A percentile compares a stretch with the other conserved stretches of the same genome.
Conservation (phyloP, 2,113 vertebrate species). For the Percina caprodes region DNA sequence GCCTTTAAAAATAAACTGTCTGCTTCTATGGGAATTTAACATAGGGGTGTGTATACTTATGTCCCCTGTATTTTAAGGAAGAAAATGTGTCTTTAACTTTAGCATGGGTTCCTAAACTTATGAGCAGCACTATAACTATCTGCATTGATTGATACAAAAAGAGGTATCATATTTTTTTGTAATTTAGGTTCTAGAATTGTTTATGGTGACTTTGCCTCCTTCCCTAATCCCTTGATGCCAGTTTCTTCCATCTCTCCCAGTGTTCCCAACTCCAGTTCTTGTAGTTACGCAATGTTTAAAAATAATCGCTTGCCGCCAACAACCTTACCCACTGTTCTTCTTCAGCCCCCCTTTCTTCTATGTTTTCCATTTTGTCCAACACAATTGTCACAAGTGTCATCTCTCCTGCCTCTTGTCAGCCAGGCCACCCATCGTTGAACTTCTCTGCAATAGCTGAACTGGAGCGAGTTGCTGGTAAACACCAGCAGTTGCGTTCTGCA, state of each 20-base stretch:
- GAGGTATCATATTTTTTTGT: background rate
- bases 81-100: too few species aligned
- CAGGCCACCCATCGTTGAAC: constrained; percentile 64
- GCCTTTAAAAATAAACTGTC: too few species aligned
- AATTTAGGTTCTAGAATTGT: background rate
- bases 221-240: background rate
- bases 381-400: constrained; percentile 51
- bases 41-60: too few species aligned
- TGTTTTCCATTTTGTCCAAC: constrained; percentile 41
- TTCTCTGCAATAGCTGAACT: constrained; percentile 50
- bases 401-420: constrained; percentile 45
- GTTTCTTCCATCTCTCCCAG: background rate
- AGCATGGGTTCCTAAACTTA: too few species aligned
- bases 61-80: too few species aligned
- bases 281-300: constrained; percentile 1
- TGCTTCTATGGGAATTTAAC: too few species aligned
- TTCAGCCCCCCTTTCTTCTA: background rate
- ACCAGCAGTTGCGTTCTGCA: constrained; percentile 68
- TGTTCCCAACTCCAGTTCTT: background rate
- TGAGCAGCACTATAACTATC: too few species aligned
- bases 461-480: constrained; percentile 61
- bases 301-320: background rate
- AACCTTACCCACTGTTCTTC: background rate
- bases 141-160: background rate
- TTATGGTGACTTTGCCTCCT: background rate